A percentile compares a stretch with the other conserved stretches of the same genome.
Evolutionary conservation across 2,797 vertebrate species (phyloP).

Genomic region (Pseudocheirus occidentalis): DNA sequence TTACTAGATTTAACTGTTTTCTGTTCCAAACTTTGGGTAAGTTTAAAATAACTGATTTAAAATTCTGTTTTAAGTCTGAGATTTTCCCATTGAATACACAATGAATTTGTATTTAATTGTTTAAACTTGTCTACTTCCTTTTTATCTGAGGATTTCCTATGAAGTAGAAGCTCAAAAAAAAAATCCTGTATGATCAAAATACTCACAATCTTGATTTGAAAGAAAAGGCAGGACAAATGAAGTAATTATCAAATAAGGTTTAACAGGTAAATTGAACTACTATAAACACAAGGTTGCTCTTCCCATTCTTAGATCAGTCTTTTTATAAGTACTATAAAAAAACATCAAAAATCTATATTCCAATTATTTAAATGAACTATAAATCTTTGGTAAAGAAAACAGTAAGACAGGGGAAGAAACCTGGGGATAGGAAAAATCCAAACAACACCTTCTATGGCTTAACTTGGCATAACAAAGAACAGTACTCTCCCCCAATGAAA

Average conservation of each 20-base stretch:
- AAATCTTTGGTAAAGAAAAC: slow-evolving; percentile 28
- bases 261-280: neutral
- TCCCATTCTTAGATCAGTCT: neutral
- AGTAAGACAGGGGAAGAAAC: slow-evolving; percentile 5
- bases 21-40: slow-evolving; percentile 5
- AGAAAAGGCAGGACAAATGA: neutral
- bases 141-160: neutral
- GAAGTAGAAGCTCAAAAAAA: neutral
- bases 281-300: slow-evolving; percentile 16
- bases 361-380: slow-evolving; percentile 30
- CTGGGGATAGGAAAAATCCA: slow-evolving; percentile 11
- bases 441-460: neutral
- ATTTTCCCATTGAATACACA: slow-evolving; percentile 10
- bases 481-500: neutral
- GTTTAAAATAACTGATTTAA: slow-evolving; percentile 12
- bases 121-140: slow-evolving; percentile 25
- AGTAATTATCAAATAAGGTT: neutral
- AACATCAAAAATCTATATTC: slow-evolving; percentile 25
- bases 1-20: slow-evolving; percentile 9
- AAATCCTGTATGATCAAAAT: neutral
- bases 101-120: slow-evolving; percentile 17
- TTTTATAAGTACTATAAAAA: neutral
- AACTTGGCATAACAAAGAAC: neutral
- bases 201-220: neutral
- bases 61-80: slow-evolving; percentile 17